phyloP scores from a whole-genome alignment of 30 jellyfish, hydroid and myxozoan genomes.

The Chrysaora quinquecirrha region DNA sequence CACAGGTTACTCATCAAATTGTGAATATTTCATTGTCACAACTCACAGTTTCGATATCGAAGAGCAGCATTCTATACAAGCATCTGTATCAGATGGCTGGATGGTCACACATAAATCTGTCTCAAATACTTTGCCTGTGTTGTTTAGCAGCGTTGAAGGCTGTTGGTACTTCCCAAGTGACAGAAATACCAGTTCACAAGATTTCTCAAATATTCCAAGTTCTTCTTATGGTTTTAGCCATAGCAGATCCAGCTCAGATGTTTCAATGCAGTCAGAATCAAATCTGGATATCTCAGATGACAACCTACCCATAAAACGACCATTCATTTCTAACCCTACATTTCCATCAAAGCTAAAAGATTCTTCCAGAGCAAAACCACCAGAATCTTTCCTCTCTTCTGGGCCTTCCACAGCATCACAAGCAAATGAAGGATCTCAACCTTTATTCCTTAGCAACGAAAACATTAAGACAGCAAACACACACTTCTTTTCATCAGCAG shows the following conservation, averaged over 20 bases:
- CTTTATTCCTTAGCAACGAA: not conserved
- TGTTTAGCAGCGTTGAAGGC: constrained; percentile 70
- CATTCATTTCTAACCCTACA: not conserved
- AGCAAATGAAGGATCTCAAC: not conserved
- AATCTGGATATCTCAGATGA: not conserved
- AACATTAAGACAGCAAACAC: not conserved
- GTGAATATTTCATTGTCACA: constrained; percentile 88
- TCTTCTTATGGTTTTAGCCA: not conserved
- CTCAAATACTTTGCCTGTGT: constrained; percentile 44
- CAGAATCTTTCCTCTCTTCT: not conserved
- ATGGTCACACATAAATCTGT: constrained; percentile 64
- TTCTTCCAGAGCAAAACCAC: not conserved
- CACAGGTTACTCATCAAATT: constrained; percentile 83
- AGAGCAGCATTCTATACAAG: constrained; percentile 94
- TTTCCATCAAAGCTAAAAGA: not conserved
- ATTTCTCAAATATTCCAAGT: not conserved
- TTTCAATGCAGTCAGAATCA: constrained; percentile 3
- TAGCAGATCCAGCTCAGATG: not conserved
- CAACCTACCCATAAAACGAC: not conserved
- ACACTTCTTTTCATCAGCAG: not conserved
- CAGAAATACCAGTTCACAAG: not conserved
- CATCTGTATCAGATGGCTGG: constrained; percentile 95
- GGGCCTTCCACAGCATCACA: not conserved
- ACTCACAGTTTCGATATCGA: constrained; percentile 85
- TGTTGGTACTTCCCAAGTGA: constrained; percentile 81